Conservation (phyloP, 1,140 invertebrate genomes). For the Drosophila ficusphila region DNA sequence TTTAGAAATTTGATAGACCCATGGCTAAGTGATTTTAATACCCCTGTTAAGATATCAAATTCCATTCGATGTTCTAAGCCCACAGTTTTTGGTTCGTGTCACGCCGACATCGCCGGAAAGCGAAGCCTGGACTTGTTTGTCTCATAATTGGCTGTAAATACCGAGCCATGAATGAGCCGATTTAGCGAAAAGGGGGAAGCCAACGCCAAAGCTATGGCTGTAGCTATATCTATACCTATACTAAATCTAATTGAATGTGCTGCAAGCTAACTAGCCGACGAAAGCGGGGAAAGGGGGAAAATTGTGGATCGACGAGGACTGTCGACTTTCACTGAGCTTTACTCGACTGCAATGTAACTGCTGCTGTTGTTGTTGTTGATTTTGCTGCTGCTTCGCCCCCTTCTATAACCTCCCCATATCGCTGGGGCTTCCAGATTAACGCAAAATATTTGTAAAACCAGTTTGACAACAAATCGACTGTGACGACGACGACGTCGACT, state of each 20-base stretch:
- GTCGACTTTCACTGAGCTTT: slow-evolving; percentile 78
- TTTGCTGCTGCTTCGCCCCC: slow-evolving; percentile 1
- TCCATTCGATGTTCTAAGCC: not conserved
- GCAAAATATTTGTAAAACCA: slow-evolving; percentile 82
- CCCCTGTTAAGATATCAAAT: not conserved
- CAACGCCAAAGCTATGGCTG: slow-evolving; percentile 36
- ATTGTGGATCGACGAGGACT: not conserved
- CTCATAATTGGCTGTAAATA: slow-evolving; percentile 81
- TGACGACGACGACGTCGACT: slow-evolving; percentile 62
- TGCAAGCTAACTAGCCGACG: slow-evolving; percentile 40
- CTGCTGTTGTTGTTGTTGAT: no score
- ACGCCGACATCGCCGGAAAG: slow-evolving; percentile 19
- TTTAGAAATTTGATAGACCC: no score
- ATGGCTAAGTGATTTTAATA: no score
- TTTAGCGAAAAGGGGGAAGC: slow-evolving; percentile 32
- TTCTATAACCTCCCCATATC: slow-evolving; percentile 25
- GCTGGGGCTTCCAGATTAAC: slow-evolving; percentile 68
- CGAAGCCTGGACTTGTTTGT: slow-evolving; percentile 62
- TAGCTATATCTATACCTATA: slow-evolving; percentile 17
- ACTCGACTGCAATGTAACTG: slow-evolving; percentile 73
- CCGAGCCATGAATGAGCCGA: slow-evolving; percentile 59
- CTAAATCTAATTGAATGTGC: slow-evolving; percentile 80
- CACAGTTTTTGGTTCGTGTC: slow-evolving; percentile 9
- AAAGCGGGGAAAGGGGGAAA: not conserved
- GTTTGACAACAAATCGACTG: slow-evolving; percentile 82